phyloP scores from a whole-genome alignment of 2,888 invertebrate species.

The Xestobium rufovillosum region DNA sequence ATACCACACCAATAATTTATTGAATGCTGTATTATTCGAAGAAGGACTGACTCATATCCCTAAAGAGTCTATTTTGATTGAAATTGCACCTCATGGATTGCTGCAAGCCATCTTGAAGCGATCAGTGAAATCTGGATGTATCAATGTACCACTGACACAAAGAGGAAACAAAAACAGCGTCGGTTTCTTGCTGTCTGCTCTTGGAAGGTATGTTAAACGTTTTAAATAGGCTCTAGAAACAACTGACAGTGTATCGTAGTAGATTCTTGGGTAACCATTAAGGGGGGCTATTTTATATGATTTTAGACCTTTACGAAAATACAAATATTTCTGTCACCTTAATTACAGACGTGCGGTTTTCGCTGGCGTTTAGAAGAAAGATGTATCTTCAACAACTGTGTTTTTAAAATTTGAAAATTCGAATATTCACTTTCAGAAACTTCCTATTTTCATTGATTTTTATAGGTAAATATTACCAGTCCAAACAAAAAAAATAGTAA shows the following conservation, averaged over 20 bases:
- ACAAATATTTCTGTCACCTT: background rate
- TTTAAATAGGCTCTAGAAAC: no score
- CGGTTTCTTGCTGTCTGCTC: conserved; percentile 51
- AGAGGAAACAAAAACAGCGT: conserved; percentile 59
- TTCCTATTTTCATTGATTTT: no score
- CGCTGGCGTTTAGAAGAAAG: no score
- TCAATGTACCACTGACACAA: conserved; percentile 70
- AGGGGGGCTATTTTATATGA: no score
- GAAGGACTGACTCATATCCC: conserved; percentile 76
- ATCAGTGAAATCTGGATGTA: conserved; percentile 61
- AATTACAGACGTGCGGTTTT: no score
- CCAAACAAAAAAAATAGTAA: no score
- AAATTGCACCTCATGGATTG: conserved; percentile 85
- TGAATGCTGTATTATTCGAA: conserved; percentile 69
- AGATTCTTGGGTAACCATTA: no score
- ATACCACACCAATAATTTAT: conserved; percentile 60
- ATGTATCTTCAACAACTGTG: no score
- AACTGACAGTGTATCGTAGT: background rate
- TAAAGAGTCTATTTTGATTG: conserved; percentile 73
- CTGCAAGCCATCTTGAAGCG: conserved; percentile 80
- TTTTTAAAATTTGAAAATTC: no score
- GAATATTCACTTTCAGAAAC: no score
- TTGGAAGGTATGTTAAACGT: conserved; percentile 56
- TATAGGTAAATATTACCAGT: no score
- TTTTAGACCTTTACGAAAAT: no score